Evolutionary conservation across 1,140 invertebrate species (phyloP).

Genomic region (Drosophila prosaltans): DNA sequence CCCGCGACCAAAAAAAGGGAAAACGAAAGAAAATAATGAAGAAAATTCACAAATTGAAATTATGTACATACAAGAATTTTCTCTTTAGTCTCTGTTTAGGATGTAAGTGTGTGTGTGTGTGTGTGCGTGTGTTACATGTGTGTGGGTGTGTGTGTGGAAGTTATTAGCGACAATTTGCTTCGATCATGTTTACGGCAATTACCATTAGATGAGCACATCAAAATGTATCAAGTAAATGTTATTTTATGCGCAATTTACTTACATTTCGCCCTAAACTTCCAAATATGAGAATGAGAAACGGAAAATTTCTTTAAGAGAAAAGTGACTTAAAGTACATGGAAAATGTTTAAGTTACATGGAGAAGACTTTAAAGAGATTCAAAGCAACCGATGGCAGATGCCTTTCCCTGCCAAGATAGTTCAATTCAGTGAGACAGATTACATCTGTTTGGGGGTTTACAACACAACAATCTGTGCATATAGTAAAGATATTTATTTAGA

Average conservation of each 20-base stretch:
- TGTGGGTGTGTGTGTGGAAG: conserved; percentile 40
- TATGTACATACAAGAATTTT: conserved; percentile 58
- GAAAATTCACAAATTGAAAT: conserved; percentile 79
- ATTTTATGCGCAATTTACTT: conserved; percentile 64
- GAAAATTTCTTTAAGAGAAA: not conserved
- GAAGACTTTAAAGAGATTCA: too few relatives aligned
- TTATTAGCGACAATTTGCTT: conserved; percentile 79
- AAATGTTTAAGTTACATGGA: not conserved
- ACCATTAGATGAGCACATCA: conserved; percentile 73
- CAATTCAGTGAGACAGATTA: too few relatives aligned
- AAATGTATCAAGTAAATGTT: conserved; percentile 67
- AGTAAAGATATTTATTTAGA: too few relatives aligned
- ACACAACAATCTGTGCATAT: too few relatives aligned
- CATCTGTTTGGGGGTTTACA: too few relatives aligned
- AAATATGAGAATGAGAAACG: not conserved
- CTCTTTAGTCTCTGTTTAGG: conserved; percentile 8
- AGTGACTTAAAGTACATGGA: not conserved
- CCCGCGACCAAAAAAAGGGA: conserved; percentile 19
- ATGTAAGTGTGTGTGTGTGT: not conserved
- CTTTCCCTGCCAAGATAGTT: too few relatives aligned
- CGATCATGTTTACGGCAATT: conserved; percentile 75
- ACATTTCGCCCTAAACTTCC: conserved; percentile 1
- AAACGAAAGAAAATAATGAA: conserved; percentile 62
- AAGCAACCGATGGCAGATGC: too few relatives aligned
- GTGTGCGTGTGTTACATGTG: conserved; percentile 16